These are phyloP conservation scores for Diogma glabrata DNA, from an alignment of 2,888 invertebrate genomes.

Conservation along the genomic window DNA sequence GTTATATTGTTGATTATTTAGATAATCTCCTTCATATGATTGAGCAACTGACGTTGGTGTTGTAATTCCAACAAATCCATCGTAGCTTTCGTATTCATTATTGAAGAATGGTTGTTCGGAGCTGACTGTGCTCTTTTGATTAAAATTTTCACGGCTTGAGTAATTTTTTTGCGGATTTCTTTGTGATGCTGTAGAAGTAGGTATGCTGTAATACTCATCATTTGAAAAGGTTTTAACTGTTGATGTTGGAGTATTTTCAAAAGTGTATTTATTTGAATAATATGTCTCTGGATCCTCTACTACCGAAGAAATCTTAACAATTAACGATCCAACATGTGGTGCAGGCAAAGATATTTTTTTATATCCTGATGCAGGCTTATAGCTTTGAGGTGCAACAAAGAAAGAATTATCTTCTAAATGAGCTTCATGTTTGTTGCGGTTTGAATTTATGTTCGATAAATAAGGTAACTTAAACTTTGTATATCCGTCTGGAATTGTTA, in stretches of 20 bases:
- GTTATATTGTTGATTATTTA: conserved; percentile 2
- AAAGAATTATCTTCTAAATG: conserved; percentile 67
- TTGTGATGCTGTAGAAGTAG: not conserved
- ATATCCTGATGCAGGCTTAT: conserved; percentile 71
- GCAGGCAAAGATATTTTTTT: conserved; percentile 77
- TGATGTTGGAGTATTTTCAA: conserved; percentile 16
- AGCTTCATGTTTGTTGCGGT: conserved; percentile 52
- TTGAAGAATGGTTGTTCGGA: too few species aligned
- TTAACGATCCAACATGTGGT: conserved; percentile 77
- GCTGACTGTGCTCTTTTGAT: too few species aligned
- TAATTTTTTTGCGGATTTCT: not conserved
- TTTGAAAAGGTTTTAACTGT: conserved; percentile 2
- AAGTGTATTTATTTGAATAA: conserved; percentile 22
- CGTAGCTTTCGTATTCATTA: too few species aligned
- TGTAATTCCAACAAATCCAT: not conserved
- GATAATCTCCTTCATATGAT: not conserved
- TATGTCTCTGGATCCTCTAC: conserved; percentile 11
- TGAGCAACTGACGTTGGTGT: conserved; percentile 3
- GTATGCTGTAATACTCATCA: too few species aligned
- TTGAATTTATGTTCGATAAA: conserved; percentile 58
- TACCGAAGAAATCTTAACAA: conserved; percentile 51
- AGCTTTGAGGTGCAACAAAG: conserved; percentile 76
- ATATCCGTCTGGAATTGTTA: conserved; percentile 58
- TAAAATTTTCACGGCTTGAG: too few species aligned
- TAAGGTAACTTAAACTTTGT: conserved; percentile 75